These are phyloP conservation scores for Machaerirhynchus nigripectus DNA, from an alignment of 2,113 vertebrate species.

Conservation along the genomic window DNA sequence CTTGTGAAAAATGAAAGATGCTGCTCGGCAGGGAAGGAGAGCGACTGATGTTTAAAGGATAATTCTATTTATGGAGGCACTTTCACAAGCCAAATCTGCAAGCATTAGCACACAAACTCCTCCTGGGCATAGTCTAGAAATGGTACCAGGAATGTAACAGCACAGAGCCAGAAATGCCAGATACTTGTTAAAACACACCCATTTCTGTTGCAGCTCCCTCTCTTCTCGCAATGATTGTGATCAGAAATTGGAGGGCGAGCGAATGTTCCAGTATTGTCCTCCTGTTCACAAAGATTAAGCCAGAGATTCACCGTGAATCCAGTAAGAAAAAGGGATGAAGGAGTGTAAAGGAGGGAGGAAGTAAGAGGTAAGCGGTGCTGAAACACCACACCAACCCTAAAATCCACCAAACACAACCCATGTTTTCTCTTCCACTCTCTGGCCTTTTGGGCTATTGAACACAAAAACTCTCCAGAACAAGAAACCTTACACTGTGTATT, in stretches of 20 bases:
- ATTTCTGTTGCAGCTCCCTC: not conserved
- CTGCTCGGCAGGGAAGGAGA: not conserved
- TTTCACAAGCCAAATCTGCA: constrained; percentile 8
- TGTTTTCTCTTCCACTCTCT: not conserved
- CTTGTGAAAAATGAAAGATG: constrained; percentile 20
- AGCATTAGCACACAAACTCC: not conserved
- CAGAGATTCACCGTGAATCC: not conserved
- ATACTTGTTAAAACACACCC: not conserved
- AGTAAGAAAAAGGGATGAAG: not conserved
- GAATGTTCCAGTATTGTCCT: not conserved
- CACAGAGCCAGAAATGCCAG: not conserved
- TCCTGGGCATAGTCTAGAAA: not conserved
- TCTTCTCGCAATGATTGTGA: not conserved
- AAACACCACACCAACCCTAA: not conserved
- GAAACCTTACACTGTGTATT: not conserved
- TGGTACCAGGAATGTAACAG: not conserved
- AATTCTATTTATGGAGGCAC: constrained; percentile 1
- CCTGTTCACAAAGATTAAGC: not conserved
- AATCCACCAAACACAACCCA: not conserved
- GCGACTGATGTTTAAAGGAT: not conserved
- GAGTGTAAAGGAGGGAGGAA: not conserved
- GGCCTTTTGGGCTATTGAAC: not conserved
- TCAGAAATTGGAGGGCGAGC: not conserved
- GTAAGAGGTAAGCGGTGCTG: not conserved
- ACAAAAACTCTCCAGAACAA: not conserved